phyloP scores from a whole-genome alignment of 2,113 vertebrate species.

The Oncorhynchus gorbuscha region DNA sequence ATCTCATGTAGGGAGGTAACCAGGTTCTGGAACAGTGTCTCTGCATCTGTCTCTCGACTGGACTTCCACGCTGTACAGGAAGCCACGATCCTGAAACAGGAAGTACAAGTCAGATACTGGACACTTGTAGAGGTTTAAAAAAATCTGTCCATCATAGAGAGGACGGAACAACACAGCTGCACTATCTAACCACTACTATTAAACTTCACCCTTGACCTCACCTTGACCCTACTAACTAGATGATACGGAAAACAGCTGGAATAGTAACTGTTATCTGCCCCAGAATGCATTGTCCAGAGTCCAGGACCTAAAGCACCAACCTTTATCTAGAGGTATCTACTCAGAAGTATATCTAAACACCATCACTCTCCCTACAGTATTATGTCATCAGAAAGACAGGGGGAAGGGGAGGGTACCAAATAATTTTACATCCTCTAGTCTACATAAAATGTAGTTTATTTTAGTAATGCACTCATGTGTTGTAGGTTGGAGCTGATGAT shows the following conservation, averaged over 20 bases:
- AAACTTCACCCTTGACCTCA: no score
- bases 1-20: constrained; percentile 81
- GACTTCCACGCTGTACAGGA: constrained; percentile 86
- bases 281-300: no score
- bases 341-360: constrained; percentile 12
- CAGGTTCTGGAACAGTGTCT: constrained; percentile 74
- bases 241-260: no score
- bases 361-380: constrained; percentile 28
- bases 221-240: no score
- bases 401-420: not conserved
- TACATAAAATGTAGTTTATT: no score
- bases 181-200: no score
- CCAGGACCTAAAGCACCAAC: constrained; percentile 35
- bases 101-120: constrained; percentile 2
- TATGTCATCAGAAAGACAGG: constrained; percentile 5
- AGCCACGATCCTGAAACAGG: constrained; percentile 75
- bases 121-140: no score
- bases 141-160: no score
- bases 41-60: constrained; percentile 82
- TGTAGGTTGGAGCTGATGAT: not conserved
- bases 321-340: constrained; percentile 52
- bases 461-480: no score
- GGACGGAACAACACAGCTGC: no score
- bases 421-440: not conserved
- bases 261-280: no score